phyloP scores from a whole-genome alignment of 2,113 vertebrate genomes.

The Orientallactaga bullata region DNA sequence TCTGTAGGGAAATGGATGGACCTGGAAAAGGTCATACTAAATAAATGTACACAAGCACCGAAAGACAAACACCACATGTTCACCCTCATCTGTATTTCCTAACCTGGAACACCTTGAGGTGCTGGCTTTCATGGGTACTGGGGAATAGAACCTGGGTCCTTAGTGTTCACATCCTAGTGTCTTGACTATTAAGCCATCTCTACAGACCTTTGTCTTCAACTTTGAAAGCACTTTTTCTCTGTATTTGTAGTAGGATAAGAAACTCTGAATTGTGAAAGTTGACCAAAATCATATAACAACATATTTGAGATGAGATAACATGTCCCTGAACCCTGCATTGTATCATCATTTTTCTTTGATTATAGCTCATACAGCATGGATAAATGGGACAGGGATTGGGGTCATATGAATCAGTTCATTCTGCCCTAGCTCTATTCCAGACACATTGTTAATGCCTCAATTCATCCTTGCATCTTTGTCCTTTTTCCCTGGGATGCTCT shows the following conservation, averaged over 20 bases:
- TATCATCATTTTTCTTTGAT: background rate
- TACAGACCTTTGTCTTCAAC: background rate
- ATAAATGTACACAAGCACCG: too few relatives aligned
- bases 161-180: too few relatives aligned
- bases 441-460: background rate
- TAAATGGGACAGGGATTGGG: too few relatives aligned
- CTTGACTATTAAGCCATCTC: too few relatives aligned
- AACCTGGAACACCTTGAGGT: too few relatives aligned
- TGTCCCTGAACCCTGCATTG: background rate
- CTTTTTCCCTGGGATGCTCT: background rate
- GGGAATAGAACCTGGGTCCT: too few relatives aligned
- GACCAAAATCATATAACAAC: background rate
- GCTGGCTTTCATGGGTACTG: too few relatives aligned
- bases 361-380: background rate
- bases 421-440: background rate
- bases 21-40: too few relatives aligned
- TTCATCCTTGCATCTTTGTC: background rate
- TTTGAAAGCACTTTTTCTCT: background rate
- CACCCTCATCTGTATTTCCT: too few relatives aligned
- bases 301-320: background rate
- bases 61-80: too few relatives aligned
- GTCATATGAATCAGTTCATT: background rate
- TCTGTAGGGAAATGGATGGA: too few relatives aligned
- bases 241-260: background rate
- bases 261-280: background rate